phyloP scores from a whole-genome alignment of 1,140 invertebrate species.

The Potamilus streckersoni region DNA sequence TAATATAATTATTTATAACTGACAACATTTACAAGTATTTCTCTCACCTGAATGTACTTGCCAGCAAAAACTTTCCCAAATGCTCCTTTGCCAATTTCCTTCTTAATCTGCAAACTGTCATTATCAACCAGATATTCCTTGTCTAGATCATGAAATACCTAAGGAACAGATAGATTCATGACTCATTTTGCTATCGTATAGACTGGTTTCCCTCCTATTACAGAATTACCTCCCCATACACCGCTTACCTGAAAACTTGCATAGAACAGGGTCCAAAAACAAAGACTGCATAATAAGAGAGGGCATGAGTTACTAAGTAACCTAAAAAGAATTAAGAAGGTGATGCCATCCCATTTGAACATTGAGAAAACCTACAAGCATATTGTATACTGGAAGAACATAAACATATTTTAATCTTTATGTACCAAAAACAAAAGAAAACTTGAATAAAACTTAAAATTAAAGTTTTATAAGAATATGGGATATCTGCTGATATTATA shows the following conservation, averaged over 20 bases:
- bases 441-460: not conserved
- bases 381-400: not conserved
- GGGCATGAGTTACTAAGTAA: no score
- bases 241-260: no score
- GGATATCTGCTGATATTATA: not conserved
- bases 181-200: not conserved
- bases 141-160: constrained; percentile 90
- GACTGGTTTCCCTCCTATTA: no score
- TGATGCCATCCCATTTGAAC: no score
- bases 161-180: not conserved
- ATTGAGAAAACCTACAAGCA: not conserved
- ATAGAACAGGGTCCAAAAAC: no score
- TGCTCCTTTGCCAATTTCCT: constrained; percentile 90
- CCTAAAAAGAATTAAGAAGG: no score
- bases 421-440: not conserved
- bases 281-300: no score
- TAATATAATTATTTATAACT: no score
- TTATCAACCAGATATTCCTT: constrained; percentile 80
- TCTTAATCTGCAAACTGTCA: constrained; percentile 82
- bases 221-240: not conserved
- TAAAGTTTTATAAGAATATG: not conserved
- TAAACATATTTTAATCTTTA: not conserved
- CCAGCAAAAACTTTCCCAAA: constrained; percentile 97
- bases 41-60: constrained; percentile 50
- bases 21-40: no score